Evolutionary conservation across 2,113 vertebrate genomes (phyloP).

Genomic region (Callaeas wilsoni): DNA sequence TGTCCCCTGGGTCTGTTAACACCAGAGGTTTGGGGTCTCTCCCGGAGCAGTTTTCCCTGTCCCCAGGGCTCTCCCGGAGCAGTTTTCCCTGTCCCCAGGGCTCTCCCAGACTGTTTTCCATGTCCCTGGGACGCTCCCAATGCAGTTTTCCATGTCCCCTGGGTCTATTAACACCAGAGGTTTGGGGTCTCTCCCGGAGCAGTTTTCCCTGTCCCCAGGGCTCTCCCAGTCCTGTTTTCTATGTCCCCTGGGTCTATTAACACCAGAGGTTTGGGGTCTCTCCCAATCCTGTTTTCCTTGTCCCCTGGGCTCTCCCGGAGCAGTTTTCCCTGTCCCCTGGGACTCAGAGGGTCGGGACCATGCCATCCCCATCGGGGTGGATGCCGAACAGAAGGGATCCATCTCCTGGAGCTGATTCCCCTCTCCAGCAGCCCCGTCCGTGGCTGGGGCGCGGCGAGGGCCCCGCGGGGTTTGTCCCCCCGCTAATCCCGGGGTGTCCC

Average conservation of each 20-base stretch:
- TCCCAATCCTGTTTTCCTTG: neutral
- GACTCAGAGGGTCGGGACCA: neutral
- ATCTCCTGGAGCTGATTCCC: neutral
- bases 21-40: too few relatives aligned
- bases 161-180: too few relatives aligned
- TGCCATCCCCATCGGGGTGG: neutral
- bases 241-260: too few relatives aligned
- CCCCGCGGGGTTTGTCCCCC: neutral
- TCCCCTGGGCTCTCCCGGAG: neutral
- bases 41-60: neutral
- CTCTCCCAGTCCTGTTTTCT: neutral
- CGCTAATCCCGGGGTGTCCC: neutral
- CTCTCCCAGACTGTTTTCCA: neutral
- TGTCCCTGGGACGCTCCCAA: neutral
- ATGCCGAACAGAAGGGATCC: neutral
- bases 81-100: neutral
- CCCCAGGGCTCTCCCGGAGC: neutral
- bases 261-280: too few relatives aligned
- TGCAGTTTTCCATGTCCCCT: fast-evolving
- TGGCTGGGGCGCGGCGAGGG: too few relatives aligned
- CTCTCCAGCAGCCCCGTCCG: neutral
- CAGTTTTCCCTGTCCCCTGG: too few relatives aligned
- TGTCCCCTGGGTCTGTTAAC: too few relatives aligned
- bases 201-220: too few relatives aligned
- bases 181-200: neutral